Evolutionary conservation across 2,888 invertebrate species (phyloP), one percentile per base, ranked within the genome.

Genomic region (Sinopyrophorus schimmeli): DNA sequence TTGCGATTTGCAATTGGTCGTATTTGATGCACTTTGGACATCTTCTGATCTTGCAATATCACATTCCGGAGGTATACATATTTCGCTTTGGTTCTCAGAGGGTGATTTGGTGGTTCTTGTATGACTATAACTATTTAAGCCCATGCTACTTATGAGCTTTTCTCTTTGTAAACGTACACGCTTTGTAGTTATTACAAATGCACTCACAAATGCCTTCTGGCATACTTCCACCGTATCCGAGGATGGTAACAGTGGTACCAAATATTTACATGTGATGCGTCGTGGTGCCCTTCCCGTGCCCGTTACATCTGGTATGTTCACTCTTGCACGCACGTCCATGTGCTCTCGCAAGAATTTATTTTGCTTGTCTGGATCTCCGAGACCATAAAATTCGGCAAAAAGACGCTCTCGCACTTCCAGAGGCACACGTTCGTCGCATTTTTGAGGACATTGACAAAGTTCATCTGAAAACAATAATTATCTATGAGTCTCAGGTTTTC

Each of bases 151-250:
- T 48, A 77, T 77, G 16, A 77, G 69, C 62, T 76, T 76, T 57
- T 78, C 78, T 27, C 78, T 65, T 58, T 77, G 77, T 21, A 77
- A 63, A 39, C 77, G 65, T 9, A 78, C 76, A 44, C 78, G 64
- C 63, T 79, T 79, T 47, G 78, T 78, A 27, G 78, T 78, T 58
- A 79, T 77, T 27, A 76, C 76, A 63, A 77, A 78, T 18, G 77
- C 74, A 63, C 76, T 77, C 59, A 77, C 77, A 61, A 78, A 79
- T 21, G 79, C 78, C 60, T 77, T 77, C 59, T 78, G 76, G 60
- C 79, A 79, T 20, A 78, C 77, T 59, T 77, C 77, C 9, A 75
- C 71, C 43, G 60, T 69, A 26, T 67, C 64, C 46, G 57, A 58
- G 40, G 59, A 60, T 31, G 66, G 66, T 54, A 71, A 58, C 10